A percentile compares a stretch with the other conserved stretches of the same genome.
Conservation (phyloP, 2,888 invertebrate species). For the Salticus scenicus region DNA sequence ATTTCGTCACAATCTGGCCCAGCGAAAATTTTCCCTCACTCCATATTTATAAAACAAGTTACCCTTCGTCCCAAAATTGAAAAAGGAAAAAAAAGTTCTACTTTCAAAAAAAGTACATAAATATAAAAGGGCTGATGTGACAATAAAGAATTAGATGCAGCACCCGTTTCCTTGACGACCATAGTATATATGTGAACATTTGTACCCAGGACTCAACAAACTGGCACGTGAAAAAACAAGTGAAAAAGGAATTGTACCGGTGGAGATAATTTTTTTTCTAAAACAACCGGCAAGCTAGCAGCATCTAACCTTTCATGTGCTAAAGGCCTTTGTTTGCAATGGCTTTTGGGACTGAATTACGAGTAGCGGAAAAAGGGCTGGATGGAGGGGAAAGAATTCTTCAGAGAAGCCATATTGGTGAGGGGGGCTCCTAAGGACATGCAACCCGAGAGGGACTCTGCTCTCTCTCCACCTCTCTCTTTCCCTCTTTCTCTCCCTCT, state of each 20-base stretch:
- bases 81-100: slow-evolving; percentile 8
- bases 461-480: background rate
- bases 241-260: slow-evolving; percentile 2
- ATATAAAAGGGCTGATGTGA: slow-evolving; percentile 65
- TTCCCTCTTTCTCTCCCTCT: slow-evolving; percentile 22
- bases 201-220: slow-evolving; percentile 41
- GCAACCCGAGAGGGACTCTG: slow-evolving; percentile 53
- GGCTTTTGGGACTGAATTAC: slow-evolving; percentile 68
- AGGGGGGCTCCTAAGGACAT: slow-evolving; percentile 57
- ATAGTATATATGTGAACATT: slow-evolving; percentile 59
- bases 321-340: slow-evolving; percentile 48
- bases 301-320: slow-evolving; percentile 69
- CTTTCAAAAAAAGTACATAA: slow-evolving; percentile 28
- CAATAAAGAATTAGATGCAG: slow-evolving; percentile 69
- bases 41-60: slow-evolving; percentile 59
- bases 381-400: slow-evolving; percentile 24
- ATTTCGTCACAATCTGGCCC: background rate
- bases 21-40: slow-evolving; percentile 24
- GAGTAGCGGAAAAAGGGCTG: slow-evolving; percentile 41
- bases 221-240: slow-evolving; percentile 35
- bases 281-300: slow-evolving; percentile 65
- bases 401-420: slow-evolving; percentile 51
- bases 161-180: slow-evolving; percentile 51
- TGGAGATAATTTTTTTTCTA: slow-evolving; percentile 19
- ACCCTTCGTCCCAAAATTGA: slow-evolving; percentile 12